Conservation (phyloP, 2,113 vertebrate genomes). For the Oryzias melastigma region DNA sequence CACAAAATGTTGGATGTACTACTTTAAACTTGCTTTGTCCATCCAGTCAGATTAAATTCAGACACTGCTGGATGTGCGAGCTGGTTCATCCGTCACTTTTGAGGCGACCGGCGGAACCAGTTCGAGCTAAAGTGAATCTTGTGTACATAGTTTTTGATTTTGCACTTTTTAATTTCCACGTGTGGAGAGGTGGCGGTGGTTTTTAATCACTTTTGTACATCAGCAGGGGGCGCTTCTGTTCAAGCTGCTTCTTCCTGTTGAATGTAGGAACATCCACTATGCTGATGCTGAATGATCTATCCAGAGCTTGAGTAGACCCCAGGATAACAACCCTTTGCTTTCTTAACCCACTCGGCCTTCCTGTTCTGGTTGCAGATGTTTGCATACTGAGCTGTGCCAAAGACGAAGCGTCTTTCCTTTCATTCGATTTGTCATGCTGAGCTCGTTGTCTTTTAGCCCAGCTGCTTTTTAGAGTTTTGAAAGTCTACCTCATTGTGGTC, state of each 20-base stretch:
- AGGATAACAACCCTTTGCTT: conserved; percentile 65
- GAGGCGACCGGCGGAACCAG: conserved; percentile 78
- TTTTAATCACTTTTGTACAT: conserved; percentile 99
- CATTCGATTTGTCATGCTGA: conserved; percentile 82
- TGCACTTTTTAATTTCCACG: conserved; percentile 99
- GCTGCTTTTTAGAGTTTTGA: conserved; percentile 95
- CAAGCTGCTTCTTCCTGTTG: conserved; percentile 79
- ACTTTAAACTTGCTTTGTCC: conserved; percentile 60
- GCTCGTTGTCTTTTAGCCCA: conserved; percentile 88
- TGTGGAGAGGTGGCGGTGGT: conserved; percentile 87
- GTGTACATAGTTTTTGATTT: conserved; percentile 91
- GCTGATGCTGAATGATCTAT: conserved; percentile 61
- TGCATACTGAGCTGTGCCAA: conserved; percentile 90
- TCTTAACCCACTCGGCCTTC: conserved; percentile 67
- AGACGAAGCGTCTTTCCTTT: conserved; percentile 84
- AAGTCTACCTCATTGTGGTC: conserved; percentile 99
- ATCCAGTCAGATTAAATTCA: conserved; percentile 63
- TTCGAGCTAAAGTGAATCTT: conserved; percentile 77
- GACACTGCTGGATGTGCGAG: conserved; percentile 56
- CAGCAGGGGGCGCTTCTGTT: conserved; percentile 80
- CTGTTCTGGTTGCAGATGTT: conserved; percentile 75
- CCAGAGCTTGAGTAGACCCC: conserved; percentile 78
- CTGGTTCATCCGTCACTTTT: conserved; percentile 53
- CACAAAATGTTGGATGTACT: conserved; percentile 65
- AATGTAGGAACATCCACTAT: conserved; percentile 78